Conservation (phyloP, 2,797 vertebrate species). For the Syngnathus acus region DNA sequence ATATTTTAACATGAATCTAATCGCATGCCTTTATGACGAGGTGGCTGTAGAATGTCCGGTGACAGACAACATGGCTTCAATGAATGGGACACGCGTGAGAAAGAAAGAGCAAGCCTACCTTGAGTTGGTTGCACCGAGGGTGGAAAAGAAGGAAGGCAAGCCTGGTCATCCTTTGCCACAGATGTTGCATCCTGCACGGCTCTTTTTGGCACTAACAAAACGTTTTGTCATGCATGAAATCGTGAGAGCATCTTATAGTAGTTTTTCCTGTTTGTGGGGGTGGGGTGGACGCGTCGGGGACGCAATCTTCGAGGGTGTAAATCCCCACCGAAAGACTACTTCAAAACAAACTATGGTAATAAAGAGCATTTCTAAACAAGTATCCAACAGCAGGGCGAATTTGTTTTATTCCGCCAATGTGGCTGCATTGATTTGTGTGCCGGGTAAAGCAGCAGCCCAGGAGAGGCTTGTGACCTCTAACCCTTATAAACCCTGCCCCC, state of each 20-base stretch:
- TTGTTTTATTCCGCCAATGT: background rate
- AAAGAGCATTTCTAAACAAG: background rate
- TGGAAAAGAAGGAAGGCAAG: background rate
- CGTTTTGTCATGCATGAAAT: constrained; percentile 67
- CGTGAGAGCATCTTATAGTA: constrained; percentile 59
- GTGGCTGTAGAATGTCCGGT: no score
- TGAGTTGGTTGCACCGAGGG: background rate
- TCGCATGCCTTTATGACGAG: background rate
- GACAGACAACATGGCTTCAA: background rate
- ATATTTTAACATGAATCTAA: no score
- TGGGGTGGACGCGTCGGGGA: constrained; percentile 29
- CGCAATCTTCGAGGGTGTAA: constrained; percentile 18
- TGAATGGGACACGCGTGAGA: background rate
- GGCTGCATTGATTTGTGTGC: constrained; percentile 44
- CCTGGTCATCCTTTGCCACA: constrained; percentile 30
- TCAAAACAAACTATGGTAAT: background rate
- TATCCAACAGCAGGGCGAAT: background rate
- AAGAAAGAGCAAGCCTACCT: background rate
- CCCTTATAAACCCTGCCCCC: constrained; percentile 71
- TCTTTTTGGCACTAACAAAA: constrained; percentile 51
- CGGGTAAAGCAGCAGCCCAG: constrained; percentile 60
- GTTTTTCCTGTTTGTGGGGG: constrained; percentile 61
- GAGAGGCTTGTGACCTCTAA: constrained; percentile 81
- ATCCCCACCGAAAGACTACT: constrained; percentile 8
- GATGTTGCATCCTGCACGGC: constrained; percentile 43